Evolutionary conservation across 2,113 vertebrate species (phyloP), one percentile per base, ranked within the genome.

Genomic region (Pituophis catenifer): DNA sequence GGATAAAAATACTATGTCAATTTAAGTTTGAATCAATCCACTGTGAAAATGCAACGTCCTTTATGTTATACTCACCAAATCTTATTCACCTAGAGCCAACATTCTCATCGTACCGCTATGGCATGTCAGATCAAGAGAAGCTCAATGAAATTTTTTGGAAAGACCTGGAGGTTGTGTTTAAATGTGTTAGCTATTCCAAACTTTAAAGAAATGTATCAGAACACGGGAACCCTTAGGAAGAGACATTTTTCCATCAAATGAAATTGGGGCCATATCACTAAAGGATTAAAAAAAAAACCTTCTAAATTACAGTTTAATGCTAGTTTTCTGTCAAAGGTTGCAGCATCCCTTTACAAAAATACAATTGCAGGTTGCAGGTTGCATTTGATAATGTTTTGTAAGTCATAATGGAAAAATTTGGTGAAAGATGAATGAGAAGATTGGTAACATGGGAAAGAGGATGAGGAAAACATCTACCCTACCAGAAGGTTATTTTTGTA

Each of bases 1-100:
- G 24, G 90, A 62, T 90, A 92, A 95, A 75, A 88, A 9, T 90
- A 86, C 90, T 75, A 3, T 95, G 93, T 95, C 94, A 95, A n/a
- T 88, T 96, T 93, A 87, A 94, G 91, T 96, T 96, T 96, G 85
- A 96, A 96, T 97, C 94, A 90, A 95, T 96, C 92, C 48, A 29
- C 95, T 90, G 96, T 96, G 94, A 96, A 94, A 97, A 97, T 89
- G 94, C 94, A 97, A 91, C 89, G 95, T 96, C 94, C 96, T 96
- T 94, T 96, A 96, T 95, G 93, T 96, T 90, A 93, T 96, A 94
- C 94, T 33, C 95, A 92, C 87, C 93, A 90, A 96, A 96, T 97
- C 95, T 96, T 93, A 96, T 96, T 97, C 97, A 95, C 95, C 97
- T 96, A 97, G 88, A 96, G 94, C 96, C 96, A 97, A 97, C 95